Conservation (phyloP, 1,140 invertebrate genomes). For the Zaprionus nigranus region DNA sequence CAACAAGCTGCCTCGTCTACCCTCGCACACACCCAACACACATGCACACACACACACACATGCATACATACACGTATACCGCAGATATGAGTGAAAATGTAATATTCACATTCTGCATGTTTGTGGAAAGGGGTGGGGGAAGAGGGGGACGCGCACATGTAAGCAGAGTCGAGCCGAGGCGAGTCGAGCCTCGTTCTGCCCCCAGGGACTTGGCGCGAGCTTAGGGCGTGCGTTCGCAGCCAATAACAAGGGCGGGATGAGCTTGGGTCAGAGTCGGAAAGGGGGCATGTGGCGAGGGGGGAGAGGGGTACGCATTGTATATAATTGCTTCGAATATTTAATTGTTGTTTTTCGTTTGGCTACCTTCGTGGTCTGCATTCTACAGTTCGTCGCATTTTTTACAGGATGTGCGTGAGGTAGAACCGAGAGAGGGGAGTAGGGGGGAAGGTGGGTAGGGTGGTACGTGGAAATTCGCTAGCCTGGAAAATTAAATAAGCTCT, state of each 20-base stretch:
- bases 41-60: not conserved
- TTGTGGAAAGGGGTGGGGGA: too few relatives aligned
- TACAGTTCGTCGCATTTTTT: slow-evolving; percentile 12
- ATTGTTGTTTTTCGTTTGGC: slow-evolving; percentile 44
- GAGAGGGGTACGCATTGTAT: slow-evolving; percentile 9
- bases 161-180: not conserved
- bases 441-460: not conserved
- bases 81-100: slow-evolving; percentile 34
- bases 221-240: slow-evolving; percentile 54
- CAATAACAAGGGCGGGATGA: slow-evolving; percentile 42
- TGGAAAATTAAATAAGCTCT: slow-evolving; percentile 21
- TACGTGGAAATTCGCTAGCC: slow-evolving; percentile 5
- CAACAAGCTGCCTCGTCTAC: slow-evolving; percentile 17
- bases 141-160: slow-evolving; percentile 36
- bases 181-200: slow-evolving; percentile 29
- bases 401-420: not conserved
- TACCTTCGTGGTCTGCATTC: slow-evolving; percentile 20
- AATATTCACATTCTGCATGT: slow-evolving; percentile 28
- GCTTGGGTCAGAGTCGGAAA: not conserved
- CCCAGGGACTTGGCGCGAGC: slow-evolving; percentile 50
- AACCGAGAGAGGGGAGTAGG: not conserved
- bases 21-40: not conserved
- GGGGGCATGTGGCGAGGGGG: not conserved
- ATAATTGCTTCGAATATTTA: slow-evolving; percentile 73
- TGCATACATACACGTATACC: not conserved